phyloP scores from a whole-genome alignment of 1,140 invertebrate genomes.

The Alviniconcha marisindica region DNA sequence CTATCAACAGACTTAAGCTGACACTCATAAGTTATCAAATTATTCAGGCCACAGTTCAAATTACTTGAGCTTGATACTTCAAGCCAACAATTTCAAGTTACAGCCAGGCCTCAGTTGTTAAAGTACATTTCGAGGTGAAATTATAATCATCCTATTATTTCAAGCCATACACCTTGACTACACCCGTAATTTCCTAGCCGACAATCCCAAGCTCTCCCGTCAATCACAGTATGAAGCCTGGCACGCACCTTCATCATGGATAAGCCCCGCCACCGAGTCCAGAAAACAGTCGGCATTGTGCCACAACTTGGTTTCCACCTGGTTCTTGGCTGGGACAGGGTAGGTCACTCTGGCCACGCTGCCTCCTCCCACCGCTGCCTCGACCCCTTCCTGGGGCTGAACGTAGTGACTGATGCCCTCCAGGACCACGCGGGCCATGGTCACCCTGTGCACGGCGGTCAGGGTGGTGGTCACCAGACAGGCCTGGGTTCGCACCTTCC shows the following conservation, averaged over 20 bases:
- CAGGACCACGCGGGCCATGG: neutral
- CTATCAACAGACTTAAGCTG: too few species aligned
- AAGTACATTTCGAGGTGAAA: too few species aligned
- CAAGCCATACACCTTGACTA: too few species aligned
- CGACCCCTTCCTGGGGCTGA: neutral
- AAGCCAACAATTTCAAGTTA: too few species aligned
- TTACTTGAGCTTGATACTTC: too few species aligned
- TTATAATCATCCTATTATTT: too few species aligned
- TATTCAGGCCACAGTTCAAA: too few species aligned
- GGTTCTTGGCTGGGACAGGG: neutral
- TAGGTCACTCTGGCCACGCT: neutral
- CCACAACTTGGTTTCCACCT: neutral
- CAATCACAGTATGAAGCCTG: too few species aligned
- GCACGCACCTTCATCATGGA: slow-evolving; percentile 12
- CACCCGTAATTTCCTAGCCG: too few species aligned
- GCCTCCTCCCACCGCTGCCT: neutral
- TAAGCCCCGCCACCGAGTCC: neutral
- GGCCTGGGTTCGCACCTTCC: slow-evolving; percentile 18
- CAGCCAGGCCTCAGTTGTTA: too few species aligned
- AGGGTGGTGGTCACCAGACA: neutral
- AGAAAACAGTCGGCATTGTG: neutral
- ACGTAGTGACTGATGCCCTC: slow-evolving; percentile 6
- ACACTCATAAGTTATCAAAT: too few species aligned
- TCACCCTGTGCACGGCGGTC: neutral
- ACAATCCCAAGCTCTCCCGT: too few species aligned